Evolutionary conservation across 1,140 invertebrate species (phyloP).

Genomic region (Acyrthosiphon pisum): DNA sequence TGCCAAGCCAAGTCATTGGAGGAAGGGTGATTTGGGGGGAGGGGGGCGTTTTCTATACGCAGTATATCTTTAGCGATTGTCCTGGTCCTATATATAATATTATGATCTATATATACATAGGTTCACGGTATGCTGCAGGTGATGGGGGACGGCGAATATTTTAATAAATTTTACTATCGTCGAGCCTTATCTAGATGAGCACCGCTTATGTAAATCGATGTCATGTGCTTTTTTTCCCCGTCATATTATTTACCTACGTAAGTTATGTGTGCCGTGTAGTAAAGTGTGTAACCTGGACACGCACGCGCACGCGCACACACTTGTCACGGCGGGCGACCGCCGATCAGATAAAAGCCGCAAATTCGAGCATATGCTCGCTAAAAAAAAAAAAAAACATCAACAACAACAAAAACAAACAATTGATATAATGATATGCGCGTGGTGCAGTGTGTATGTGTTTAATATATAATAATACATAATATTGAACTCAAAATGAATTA

Average conservation of each 20-base stretch:
- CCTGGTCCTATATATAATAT: background rate
- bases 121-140: background rate
- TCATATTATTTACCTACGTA: background rate
- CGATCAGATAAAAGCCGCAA: conserved; percentile 45
- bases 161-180: background rate
- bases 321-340: conserved; percentile 22
- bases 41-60: background rate
- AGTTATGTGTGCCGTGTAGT: background rate
- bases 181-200: conserved; percentile 2
- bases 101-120: background rate
- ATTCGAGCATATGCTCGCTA: conserved; percentile 44
- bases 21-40: background rate
- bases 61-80: background rate
- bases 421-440: background rate
- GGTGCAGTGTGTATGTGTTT: background rate
- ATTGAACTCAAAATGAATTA: conserved; percentile 35
- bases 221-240: background rate
- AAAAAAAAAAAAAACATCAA: conserved; percentile 12
- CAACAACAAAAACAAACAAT: conserved; percentile 27
- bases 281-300: background rate
- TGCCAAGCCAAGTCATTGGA: background rate
- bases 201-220: conserved; percentile 43
- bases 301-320: background rate
- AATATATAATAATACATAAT: background rate
- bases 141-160: background rate